These are phyloP conservation scores for Laupala kohalensis DNA, from an alignment of 1,140 invertebrate species.

Conservation along the genomic window DNA sequence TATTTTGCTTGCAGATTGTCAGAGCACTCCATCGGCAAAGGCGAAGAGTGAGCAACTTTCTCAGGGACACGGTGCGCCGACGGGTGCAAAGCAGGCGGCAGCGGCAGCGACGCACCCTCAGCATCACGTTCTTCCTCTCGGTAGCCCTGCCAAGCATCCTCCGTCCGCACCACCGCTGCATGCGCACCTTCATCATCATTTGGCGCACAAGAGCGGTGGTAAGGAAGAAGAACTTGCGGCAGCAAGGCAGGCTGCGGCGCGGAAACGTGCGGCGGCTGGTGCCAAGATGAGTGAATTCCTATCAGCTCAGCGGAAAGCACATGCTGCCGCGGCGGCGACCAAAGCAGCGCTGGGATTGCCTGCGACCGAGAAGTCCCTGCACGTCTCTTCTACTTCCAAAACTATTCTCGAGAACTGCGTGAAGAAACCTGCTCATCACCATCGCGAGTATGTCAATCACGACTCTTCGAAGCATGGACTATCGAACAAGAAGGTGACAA, in stretches of 20 bases:
- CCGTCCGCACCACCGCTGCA: no score
- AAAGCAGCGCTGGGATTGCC: no score
- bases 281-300: not conserved
- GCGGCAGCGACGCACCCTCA: not conserved
- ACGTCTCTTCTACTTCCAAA: not conserved
- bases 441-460: conserved; percentile 8
- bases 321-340: no score
- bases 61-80: not conserved
- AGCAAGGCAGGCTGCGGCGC: not conserved
- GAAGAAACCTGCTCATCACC: conserved; percentile 1
- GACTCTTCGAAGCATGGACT: not conserved
- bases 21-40: conserved; percentile 13
- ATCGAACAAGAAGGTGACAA: not conserved
- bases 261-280: not conserved
- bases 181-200: not conserved
- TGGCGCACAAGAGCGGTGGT: no score
- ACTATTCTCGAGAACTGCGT: not conserved
- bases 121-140: not conserved
- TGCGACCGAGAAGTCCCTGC: not conserved
- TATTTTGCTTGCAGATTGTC: conserved; percentile 15
- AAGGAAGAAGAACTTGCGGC: not conserved
- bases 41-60: conserved; percentile 2
- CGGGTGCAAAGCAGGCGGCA: not conserved
- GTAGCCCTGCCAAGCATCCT: not conserved
- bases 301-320: not conserved